These are phyloP conservation scores for Apostichopus parvimensis DNA, from an alignment of 35 echinoderm and acorn worm genomes.

Conservation along the genomic window DNA sequence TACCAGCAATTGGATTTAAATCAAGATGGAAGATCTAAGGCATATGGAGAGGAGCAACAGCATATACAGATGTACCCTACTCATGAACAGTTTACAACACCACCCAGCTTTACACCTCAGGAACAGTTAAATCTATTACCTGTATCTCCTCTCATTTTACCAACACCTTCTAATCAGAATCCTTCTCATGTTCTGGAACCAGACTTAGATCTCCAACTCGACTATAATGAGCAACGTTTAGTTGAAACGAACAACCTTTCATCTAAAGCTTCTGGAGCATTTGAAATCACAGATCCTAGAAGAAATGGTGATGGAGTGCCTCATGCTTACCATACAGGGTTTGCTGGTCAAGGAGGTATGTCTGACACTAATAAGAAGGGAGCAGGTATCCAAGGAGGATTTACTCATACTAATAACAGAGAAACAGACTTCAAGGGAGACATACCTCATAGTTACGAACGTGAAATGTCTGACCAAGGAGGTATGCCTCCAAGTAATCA, in stretches of 20 bases:
- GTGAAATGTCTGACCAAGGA: not conserved
- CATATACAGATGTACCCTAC: constrained; percentile 1
- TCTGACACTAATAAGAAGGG: not conserved
- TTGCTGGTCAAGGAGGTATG: not conserved
- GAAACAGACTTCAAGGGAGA: not conserved
- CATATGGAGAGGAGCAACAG: not conserved
- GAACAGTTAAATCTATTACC: not conserved
- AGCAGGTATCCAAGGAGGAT: not conserved
- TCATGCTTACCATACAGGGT: not conserved
- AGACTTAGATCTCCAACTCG: not conserved
- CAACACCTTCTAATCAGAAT: not conserved
- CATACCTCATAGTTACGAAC: not conserved
- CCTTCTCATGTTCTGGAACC: no score
- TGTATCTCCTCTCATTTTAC: not conserved
- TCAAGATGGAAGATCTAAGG: not conserved
- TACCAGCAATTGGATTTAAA: not conserved
- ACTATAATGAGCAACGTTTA: not conserved
- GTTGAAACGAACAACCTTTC: not conserved
- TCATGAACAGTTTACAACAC: not conserved
- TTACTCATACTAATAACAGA: not conserved
- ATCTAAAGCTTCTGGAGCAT: not conserved
- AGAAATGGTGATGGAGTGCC: not conserved
- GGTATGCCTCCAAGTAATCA: not conserved
- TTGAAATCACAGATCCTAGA: not conserved
- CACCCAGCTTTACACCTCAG: not conserved